Conservation (phyloP, 2,888 invertebrate species). For the Folsomia manolachei region DNA sequence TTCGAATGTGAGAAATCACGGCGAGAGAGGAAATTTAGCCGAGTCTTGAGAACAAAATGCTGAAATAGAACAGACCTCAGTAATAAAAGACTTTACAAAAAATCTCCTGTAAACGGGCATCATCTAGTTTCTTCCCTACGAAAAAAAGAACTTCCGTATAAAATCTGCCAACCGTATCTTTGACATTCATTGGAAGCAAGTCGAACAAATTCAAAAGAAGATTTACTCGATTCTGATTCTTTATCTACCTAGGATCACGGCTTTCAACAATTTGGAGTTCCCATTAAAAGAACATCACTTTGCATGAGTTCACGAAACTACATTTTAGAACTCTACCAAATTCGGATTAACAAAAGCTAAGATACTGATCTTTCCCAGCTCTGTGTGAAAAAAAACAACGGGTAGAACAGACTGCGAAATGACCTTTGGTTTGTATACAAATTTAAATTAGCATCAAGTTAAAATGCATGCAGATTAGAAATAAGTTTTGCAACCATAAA, state of each 20-base stretch:
- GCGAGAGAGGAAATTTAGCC: background rate
- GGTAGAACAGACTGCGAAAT: background rate
- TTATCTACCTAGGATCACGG: background rate
- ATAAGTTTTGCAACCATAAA: background rate
- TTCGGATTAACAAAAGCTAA: too few relatives aligned
- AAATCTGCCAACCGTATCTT: conserved; percentile 10
- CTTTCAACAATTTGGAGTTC: background rate
- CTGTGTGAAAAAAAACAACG: background rate
- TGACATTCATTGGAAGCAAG: conserved; percentile 1
- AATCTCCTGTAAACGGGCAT: background rate
- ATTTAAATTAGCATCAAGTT: background rate
- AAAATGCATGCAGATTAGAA: background rate
- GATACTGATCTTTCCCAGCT: background rate
- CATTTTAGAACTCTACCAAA: too few relatives aligned
- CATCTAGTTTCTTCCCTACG: conserved; percentile 4
- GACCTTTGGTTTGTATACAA: background rate
- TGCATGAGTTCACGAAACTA: too few relatives aligned
- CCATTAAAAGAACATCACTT: background rate
- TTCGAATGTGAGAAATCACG: background rate
- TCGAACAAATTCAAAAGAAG: background rate
- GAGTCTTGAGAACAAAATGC: background rate
- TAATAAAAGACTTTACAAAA: too few relatives aligned
- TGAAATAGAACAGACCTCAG: too few relatives aligned
- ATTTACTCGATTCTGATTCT: background rate
- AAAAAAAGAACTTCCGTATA: conserved; percentile 12